Conservation (phyloP, 64 coral and sea anemone species). For the Exaiptasia diaphana region DNA sequence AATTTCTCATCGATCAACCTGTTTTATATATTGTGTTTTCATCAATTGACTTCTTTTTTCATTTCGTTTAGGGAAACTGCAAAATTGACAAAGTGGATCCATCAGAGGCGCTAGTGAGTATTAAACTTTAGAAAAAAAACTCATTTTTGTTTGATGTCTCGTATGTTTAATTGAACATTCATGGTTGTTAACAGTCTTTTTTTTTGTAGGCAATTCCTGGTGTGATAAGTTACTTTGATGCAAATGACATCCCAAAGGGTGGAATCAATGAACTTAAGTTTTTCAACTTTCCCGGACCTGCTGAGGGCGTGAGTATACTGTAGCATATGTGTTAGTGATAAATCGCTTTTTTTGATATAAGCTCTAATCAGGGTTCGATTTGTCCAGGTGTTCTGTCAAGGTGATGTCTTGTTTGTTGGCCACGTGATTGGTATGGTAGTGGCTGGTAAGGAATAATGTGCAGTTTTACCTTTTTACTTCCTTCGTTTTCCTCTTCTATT, state of each 20-base stretch:
- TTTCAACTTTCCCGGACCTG: not conserved
- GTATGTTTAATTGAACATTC: no score
- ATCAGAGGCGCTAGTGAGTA: constrained; percentile 56
- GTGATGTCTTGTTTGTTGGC: constrained; percentile 54
- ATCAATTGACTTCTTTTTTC: not conserved
- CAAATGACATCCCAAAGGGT: constrained; percentile 43
- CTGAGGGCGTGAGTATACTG: constrained; percentile 6
- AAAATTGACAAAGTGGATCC: constrained; percentile 54
- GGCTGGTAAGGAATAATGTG: constrained; percentile 75
- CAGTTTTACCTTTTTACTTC: no score
- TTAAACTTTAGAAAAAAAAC: not conserved
- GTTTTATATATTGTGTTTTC: no score
- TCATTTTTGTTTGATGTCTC: not conserved
- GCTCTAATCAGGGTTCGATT: not conserved
- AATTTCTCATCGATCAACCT: not conserved
- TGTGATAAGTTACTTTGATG: constrained; percentile 49
- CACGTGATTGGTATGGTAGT: constrained; percentile 67
- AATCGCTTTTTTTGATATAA: no score
- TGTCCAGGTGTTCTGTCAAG: constrained; percentile 52
- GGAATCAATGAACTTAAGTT: constrained; percentile 11
- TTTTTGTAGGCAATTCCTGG: constrained; percentile 55
- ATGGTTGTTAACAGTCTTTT: no score
- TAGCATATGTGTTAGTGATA: no score
- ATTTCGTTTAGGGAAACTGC: constrained; percentile 44
- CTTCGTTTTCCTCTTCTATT: no score